Base-by-base conservation (phyloP, 2,113 vertebrate species). In the Ophthalmolycus amberensis region DNA sequence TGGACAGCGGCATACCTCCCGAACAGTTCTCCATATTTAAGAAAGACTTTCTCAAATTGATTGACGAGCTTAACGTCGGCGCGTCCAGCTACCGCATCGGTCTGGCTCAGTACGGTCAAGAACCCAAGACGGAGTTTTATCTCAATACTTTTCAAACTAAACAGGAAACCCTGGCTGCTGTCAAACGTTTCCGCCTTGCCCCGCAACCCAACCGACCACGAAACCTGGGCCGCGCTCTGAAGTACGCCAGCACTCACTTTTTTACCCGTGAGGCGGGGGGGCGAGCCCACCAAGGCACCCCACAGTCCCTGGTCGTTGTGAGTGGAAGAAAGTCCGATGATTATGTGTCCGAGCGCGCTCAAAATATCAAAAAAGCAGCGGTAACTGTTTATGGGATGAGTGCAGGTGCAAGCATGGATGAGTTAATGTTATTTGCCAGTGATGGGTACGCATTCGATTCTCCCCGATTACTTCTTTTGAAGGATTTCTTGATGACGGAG, bases 241-340 rank as follows among this genome's bases (percentile, higher is more conserved):
- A 78, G 5, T 92, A 93, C 14, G 91, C 96, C 34, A 84, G 25
- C 2, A 56, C 77, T 8, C 60, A 81, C 2, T 92, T 96, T 46
- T 95, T 97, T 73, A 93, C 70, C 1, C 73, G 77, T 0, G 81
- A 64, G 15, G 90, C 87, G 0, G 96, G 96, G 38, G 93, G 95
- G 50, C 88, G 93, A 0, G 91, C 94, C 1, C 90, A 89, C 0
- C 68, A 93, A 58, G 96, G 95, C 9, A 84, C 80, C 40, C 84
- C 76, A 0, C 95, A 96, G 71, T 94, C 93, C 85, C 89, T 95
- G 29, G 90, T 96, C 16, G 84, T 97, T 3, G 8, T 97, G 9
- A 94, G 94, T 1, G 94, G 93, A 1, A 93, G 92, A 27, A 71
- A 92, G 58, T 97, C 96, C 0, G 71, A 87, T 15, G 95, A 96